Evolutionary conservation across 2,797 vertebrate species (phyloP).

Genomic region (Caiman crocodilus): DNA sequence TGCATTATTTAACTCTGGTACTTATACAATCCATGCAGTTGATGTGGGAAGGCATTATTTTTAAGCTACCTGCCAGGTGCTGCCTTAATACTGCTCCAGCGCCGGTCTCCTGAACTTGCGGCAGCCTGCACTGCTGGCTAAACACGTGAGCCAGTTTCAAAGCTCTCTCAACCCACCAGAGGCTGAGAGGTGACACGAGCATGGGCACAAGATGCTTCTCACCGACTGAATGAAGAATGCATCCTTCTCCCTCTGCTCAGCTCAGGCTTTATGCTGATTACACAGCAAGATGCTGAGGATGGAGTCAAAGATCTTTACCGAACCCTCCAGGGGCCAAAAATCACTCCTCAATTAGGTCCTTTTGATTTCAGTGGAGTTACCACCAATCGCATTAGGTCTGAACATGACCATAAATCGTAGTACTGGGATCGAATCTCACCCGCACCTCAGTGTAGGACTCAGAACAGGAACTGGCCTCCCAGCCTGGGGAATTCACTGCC

Average conservation of each 20-base stretch:
- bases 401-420: neutral
- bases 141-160: neutral
- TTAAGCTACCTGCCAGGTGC: neutral
- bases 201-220: neutral
- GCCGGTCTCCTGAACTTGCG: neutral
- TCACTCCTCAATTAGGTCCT: neutral
- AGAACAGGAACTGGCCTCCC: neutral
- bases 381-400: neutral
- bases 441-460: neutral
- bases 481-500: neutral
- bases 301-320: neutral
- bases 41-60: fast-evolving
- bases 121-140: neutral
- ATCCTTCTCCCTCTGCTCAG: fast-evolving
- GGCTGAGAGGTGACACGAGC: neutral
- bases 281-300: fast-evolving
- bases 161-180: neutral
- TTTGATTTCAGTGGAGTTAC: neutral
- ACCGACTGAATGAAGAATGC: fast-evolving
- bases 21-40: neutral
- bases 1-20: neutral
- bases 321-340: fast-evolving
- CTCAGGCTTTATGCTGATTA: neutral
- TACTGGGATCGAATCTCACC: neutral
- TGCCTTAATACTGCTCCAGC: neutral